Base-by-base conservation (phyloP, 92 coral and sea anemone genomes). In the Zoanthus sociatus region DNA sequence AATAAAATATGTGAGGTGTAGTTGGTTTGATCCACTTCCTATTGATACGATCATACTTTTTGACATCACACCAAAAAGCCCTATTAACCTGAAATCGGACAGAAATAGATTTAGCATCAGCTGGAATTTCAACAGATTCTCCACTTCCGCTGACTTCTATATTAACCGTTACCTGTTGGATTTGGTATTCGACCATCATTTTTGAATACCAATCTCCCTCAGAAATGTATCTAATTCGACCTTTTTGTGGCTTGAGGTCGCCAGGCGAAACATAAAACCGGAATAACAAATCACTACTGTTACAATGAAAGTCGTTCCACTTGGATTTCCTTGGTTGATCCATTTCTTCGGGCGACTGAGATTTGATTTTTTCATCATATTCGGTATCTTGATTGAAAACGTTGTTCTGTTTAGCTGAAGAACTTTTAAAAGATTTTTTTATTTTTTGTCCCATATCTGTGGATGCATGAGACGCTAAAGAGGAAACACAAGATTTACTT, bases 41-140 rank as follows among this genome's bases (percentile, higher is more conserved):
- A 0, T 4, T 32, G 83, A 87, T 60, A 63, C 95, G 93, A 78
- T 92, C 91, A 48, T 92, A 92, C 89, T 90, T 90, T 61, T 55
- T 56, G 71, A 92, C 42, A 88, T 90, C 91, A 73, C 91, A 60
- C 93, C 95, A 92, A 8, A 84, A 31, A 17, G 72, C 72, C 2
- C 92, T 89, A 45, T 0, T 6, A 15, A 88, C 93, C 85, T 88
- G 72, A 47, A 91, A 91, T 51, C 47, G 78, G 37, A 88, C 92
- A 53, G 84, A 30, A 20, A 92, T 78, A 9, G 78, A 2, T 12
- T 13, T 64, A 32, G 95, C 95, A 20, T 20, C 5, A 30, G 63
- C 72, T 7, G 94, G 94, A 21, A 86, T 64, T 15, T 45, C 66
- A 15, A 92, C 50, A 4, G 58, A 55, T 0, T 12, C 4, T 37